Base-by-base conservation (phyloP, 2,888 invertebrate genomes). In the Cataglyphis rosenhaueri region DNA sequence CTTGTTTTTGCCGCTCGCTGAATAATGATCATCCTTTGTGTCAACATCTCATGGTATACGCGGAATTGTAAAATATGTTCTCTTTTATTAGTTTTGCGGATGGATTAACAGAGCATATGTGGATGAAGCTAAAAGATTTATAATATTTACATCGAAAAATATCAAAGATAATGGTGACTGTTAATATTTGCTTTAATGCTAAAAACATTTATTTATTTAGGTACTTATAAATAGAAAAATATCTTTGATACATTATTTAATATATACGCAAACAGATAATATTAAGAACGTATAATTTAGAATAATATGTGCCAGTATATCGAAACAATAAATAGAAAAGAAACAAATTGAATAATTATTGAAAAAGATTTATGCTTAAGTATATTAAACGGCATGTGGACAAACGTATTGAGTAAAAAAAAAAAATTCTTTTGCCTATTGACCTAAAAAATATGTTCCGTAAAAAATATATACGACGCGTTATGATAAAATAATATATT, bases 11-110 rank as follows among this genome's bases (percentile, higher is more conserved):
- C 55, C 29, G 29, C 35, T 70, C 32, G 57, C 73, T 59, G 78
- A 78, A 78, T 78, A 71, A 78, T 78, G 71, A 57, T 57, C 32
- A 41, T 78, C 57, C 73, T 70, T 57, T 41, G 57, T 57, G 41
- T 21, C 57, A 44, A 32, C n/a, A 15, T 57, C 55, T 57, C 70
- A 52, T 52, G 38, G 12, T n/a, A n/a, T 52, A 66, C 29, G 52
- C 71, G 71, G 21, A 57, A 35, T 52, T 38, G 25, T 41, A 70
- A 68, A 78, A 71, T 52, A 44, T 35, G 12, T 59, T 44, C n/a
- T 48, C 32, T 68, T 35, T 32, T 64, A 62, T 62, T 29, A 32
- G 29, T 21, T 62, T 38, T 29, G 15, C 25, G 29, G 38, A 52
- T 66, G 29, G 68, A 66, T 38, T 55, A 41, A 29, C 25, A 44